Evolutionary conservation across 2,888 invertebrate species (phyloP), one percentile per base, ranked within the genome.

Genomic region (Gymnosoma rotundatum): DNA sequence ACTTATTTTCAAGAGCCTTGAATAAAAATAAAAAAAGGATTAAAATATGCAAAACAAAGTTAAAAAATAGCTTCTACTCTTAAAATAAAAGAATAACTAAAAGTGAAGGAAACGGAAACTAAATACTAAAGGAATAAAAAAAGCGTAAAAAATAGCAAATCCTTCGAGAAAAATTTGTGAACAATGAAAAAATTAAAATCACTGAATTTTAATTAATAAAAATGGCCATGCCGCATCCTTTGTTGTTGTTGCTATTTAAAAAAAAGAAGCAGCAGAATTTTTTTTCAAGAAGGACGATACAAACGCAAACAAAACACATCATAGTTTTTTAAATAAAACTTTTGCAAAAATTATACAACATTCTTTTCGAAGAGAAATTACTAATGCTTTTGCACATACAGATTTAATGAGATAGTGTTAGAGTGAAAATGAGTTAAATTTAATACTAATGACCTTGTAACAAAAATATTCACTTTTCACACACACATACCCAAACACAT

Each of bases 401-500:
- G 6, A 48, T 14, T 5, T 42, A 42, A 12, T 42, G 1, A 12
- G 12, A 16, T n/a, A 48, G 6, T 48, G 45, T 48, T 48, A 5
- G 14, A n/a, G 6, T 1, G 45, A 16, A 50, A 60, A 52, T 4
- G 61, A 66, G 45, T 63, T 66, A 8, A 38, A 60, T 73, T 67
- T 70, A 64, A 64, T 75, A 72, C 52, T 38, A 20, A 72, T 72
- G 79, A 83, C 83, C 83, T 79, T 83, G 83, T 83, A 78, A 83
- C 74, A 58, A 60, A 83, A 83, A 78, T 14, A 69, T 18, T 52
- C 61, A 10, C 16, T 38, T 42, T 42, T 4, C 14, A 36, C 36
- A 32, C n/a, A n/a, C 14, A 61, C n/a, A 66, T 25, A 21, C 52
- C 48, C 16, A 7, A 48, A 32, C 48, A 25, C 42, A 21, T 25